Base-by-base conservation (phyloP, 2,888 invertebrate species). In the Serrognathus titanus region DNA sequence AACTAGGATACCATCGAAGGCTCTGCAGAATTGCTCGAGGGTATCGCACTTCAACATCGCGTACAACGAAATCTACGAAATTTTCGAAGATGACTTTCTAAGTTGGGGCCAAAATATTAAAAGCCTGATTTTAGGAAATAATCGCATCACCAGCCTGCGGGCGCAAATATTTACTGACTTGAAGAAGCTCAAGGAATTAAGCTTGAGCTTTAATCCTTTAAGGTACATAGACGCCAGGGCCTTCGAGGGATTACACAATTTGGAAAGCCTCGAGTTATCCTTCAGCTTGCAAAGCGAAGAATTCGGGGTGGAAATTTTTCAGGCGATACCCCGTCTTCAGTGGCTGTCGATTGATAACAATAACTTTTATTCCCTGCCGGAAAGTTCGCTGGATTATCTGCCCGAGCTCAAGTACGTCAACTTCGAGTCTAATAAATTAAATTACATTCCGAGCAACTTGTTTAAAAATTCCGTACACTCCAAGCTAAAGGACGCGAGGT, bases 301-400 rank as follows among this genome's bases (percentile, higher is more conserved):
- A 69, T 87, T 90, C 69, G 91, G 91, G 0, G 85, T 89, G 63
- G 87, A 89, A 63, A 85, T 90, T 10, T 83, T 94, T 40, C 85
- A 85, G 61, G 88, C 88, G 7, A 80, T 94, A 11, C 83, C 83
- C 40, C 87, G 86, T 69, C 80, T 94, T 6, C 85, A 88, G 70
- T 93, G 92, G 90, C 79, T 94, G 58, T 90, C 92, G 0, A 79
- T 94, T 69, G 94, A 94, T 75, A 92, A 93, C 77, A 94, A 94
- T 71, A 90, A 92, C 71, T 85, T 94, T 66, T 87, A 89, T 72
- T 81, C 83, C 10, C 80, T 93, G 11, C 84, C 86, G 53, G 81
- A 87, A 41, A 84, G 87, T n/a, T 86, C 90, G 4, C 82, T 92
- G 40, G 84, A 85, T 58, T 81, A 85, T 49, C 84, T 90, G 74